Evolutionary conservation across 2,888 invertebrate genomes (phyloP).

Genomic region (Trisateles emortualis): DNA sequence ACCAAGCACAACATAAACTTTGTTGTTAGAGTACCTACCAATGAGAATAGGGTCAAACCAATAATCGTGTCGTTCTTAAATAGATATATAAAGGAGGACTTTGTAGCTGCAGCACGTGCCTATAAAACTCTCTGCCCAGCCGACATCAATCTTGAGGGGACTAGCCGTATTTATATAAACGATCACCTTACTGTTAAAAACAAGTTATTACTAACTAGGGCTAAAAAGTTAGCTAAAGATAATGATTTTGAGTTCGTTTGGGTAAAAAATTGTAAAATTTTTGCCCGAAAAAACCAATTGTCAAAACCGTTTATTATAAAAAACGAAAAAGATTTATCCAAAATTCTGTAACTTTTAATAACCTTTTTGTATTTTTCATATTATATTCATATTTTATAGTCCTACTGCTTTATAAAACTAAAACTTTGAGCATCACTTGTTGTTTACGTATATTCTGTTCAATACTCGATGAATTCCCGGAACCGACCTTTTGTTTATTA

Average conservation of each 20-base stretch:
- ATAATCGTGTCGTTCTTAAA: neutral
- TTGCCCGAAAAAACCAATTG: neutral
- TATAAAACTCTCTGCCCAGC: conserved; percentile 2
- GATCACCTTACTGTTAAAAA: neutral
- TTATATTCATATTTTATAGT: no score
- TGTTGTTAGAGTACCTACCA: neutral
- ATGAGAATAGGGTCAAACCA: conserved; percentile 1
- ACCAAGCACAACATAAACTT: conserved; percentile 2
- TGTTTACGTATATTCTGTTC: no score
- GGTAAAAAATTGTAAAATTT: no score
- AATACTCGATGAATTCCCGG: no score
- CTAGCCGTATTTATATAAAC: neutral
- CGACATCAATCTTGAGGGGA: neutral
- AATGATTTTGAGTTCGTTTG: neutral
- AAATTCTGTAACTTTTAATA: no score
- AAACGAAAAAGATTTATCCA: no score
- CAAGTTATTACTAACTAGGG: neutral
- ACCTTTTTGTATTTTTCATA: no score
- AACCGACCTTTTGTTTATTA: no score
- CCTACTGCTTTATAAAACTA: no score
- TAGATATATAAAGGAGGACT: conserved; percentile 1
- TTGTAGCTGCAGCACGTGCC: neutral
- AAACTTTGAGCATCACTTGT: no score
- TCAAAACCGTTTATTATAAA: conserved; percentile 4
- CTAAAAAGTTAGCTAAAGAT: conserved; percentile 1